phyloP scores from a whole-genome alignment of 2,888 invertebrate species.

The Luffia ferchaultella region DNA sequence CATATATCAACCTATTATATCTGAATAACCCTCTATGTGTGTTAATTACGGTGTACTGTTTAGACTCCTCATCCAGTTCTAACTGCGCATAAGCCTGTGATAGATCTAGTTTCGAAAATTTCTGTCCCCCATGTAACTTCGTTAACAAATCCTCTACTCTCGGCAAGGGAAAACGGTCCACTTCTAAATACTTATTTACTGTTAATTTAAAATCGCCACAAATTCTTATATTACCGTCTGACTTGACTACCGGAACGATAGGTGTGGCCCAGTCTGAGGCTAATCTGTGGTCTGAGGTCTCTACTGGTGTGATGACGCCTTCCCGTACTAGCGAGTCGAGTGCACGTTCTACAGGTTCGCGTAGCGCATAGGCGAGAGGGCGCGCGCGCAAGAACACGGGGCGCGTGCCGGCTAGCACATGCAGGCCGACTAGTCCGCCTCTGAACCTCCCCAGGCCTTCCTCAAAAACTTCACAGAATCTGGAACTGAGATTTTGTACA shows the following conservation, averaged over 20 bases:
- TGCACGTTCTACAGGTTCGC: constrained; percentile 10
- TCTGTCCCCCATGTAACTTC: constrained; percentile 1
- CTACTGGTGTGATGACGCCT: constrained; percentile 1
- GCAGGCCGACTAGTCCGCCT: constrained; percentile 15
- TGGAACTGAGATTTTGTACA: constrained; percentile 11
- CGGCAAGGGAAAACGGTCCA: constrained; percentile 14
- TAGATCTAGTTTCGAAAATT: constrained; percentile 1
- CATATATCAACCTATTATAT: constrained; percentile 17
- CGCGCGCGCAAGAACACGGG: constrained; percentile 8
- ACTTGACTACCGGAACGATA: constrained; percentile 10
- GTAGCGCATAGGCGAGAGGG: constrained; percentile 8
- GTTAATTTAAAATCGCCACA: too few species aligned
- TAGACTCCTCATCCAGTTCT: constrained; percentile 10
- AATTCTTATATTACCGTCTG: constrained; percentile 5
- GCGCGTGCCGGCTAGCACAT: constrained; percentile 1
- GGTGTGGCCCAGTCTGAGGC: too few species aligned
- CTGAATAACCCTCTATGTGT: constrained; percentile 16
- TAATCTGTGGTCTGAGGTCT: neutral
- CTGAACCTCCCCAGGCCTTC: constrained; percentile 20
- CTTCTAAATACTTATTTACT: constrained; percentile 18
- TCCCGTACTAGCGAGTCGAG: too few species aligned
- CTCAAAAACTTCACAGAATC: constrained; percentile 18
- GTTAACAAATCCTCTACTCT: constrained; percentile 11
- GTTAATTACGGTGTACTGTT: constrained; percentile 13
- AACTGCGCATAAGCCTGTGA: constrained; percentile 10